Conservation (phyloP, 1,140 invertebrate species). For the Dendrolimus kikuchii region DNA sequence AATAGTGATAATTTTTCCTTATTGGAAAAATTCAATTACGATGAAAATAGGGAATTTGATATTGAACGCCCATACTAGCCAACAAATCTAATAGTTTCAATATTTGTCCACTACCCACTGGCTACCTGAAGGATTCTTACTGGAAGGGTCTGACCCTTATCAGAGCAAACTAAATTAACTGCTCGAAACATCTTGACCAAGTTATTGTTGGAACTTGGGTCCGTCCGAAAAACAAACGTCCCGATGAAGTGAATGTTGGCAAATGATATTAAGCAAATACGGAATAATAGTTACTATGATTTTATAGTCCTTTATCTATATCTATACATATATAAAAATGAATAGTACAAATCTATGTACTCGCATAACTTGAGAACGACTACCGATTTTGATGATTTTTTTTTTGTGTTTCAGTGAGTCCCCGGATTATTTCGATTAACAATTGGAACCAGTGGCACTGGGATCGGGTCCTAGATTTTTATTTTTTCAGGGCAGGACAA, state of each 20-base stretch:
- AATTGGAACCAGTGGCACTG: no score
- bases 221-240: conserved; percentile 52
- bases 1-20: no score
- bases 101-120: conserved; percentile 25
- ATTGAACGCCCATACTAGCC: background rate
- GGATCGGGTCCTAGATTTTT: no score
- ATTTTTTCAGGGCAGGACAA: no score
- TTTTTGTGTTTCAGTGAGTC: no score
- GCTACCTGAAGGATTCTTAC: conserved; percentile 24
- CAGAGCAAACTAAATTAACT: conserved; percentile 60
- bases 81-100: conserved; percentile 20
- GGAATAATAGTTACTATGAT: no score
- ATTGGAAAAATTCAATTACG: background rate
- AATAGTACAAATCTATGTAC: no score
- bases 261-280: conserved; percentile 27
- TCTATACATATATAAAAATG: no score
- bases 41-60: background rate
- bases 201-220: conserved; percentile 42
- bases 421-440: no score
- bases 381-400: no score
- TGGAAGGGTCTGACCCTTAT: conserved; percentile 50
- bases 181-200: conserved; percentile 62
- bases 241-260: conserved; percentile 36
- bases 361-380: no score
- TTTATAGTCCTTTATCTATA: no score